Evolutionary conservation across 1,140 invertebrate species (phyloP), one percentile per base, ranked within the genome.

Genomic region (Glossosoma conforme): DNA sequence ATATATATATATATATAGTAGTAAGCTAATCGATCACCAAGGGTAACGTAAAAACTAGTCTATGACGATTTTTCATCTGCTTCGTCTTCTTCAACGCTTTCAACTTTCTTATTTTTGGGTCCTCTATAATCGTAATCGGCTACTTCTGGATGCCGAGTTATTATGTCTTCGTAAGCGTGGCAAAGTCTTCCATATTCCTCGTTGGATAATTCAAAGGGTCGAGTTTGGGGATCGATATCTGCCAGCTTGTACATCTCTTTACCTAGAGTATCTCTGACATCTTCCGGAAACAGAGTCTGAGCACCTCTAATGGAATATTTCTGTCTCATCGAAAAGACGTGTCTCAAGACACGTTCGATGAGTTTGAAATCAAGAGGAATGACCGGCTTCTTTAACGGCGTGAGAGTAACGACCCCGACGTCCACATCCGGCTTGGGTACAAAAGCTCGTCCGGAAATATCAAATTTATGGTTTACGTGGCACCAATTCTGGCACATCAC

Each of bases 401-500:
- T 79, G 37, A 99, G 80, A 37, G 85, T 85, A 0, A 99, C 93
- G 8, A 98, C 87, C 36, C 91, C 93, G 3, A 97, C 95, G 76
- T 99, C 92, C 5, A 99, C 95, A 44, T 98, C 81, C 0, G 97
- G 95, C 63, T 87, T 83, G 0, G 97, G 97, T 36, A 97, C 77
- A 79, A 99, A 99, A 5, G 87, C 86, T 57, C 69, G 74, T 72
- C 93, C 94, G 47, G 88, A 84, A 64, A 99, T 97, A 42, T 83
- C 83, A 73, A 96, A 97, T 62, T 87, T 84, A 33, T 92, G 76
- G 28, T 85, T 65, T 0, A 93, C 88, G 52, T 85, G 68, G 53
- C 93, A 93, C 79, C 91, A 92, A 64, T 90, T 82, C 69, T 98
- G 97, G 62, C 89, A 91, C 86, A 98, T 97, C 5, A 97, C 77